A percentile compares a stretch with the other conserved stretches of the same genome.
Conservation (phyloP, 1,140 invertebrate genomes). For the Zaprionus nigranus region DNA sequence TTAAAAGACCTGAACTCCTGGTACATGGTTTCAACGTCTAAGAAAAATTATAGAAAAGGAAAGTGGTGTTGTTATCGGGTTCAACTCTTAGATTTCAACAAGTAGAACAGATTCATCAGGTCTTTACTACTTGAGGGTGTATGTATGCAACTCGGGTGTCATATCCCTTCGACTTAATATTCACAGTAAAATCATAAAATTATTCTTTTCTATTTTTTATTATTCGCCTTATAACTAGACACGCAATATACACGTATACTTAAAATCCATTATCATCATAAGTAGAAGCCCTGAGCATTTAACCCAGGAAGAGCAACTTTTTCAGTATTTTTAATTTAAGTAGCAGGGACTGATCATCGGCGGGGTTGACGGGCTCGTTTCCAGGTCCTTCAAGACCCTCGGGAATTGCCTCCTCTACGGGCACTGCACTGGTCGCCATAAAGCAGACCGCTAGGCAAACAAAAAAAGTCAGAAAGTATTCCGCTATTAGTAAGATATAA, state of each 20-base stretch:
- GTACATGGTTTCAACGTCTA: too few species aligned
- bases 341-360: conserved; percentile 74
- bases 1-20: too few species aligned
- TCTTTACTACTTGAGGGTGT: too few species aligned
- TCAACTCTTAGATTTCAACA: not conserved
- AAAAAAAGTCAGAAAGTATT: conserved; percentile 63
- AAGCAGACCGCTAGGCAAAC: conserved; percentile 72
- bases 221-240: conserved; percentile 7
- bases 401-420: conserved; percentile 76
- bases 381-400: conserved; percentile 75
- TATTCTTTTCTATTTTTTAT: conserved; percentile 7
- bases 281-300: conserved; percentile 18
- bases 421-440: conserved; percentile 62
- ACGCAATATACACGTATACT: conserved; percentile 13
- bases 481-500: conserved; percentile 20
- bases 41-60: too few species aligned
- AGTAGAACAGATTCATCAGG: not conserved
- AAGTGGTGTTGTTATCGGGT: too few species aligned
- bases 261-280: conserved; percentile 40
- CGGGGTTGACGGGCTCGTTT: conserved; percentile 61
- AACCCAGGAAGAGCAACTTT: conserved; percentile 77
- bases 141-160: too few species aligned
- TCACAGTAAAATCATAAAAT: not conserved
- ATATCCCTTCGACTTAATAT: too few species aligned
- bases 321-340: conserved; percentile 76